These are phyloP conservation scores for Lordiphosa fenestrarum DNA, from an alignment of 2,888 invertebrate genomes.

Conservation along the genomic window DNA sequence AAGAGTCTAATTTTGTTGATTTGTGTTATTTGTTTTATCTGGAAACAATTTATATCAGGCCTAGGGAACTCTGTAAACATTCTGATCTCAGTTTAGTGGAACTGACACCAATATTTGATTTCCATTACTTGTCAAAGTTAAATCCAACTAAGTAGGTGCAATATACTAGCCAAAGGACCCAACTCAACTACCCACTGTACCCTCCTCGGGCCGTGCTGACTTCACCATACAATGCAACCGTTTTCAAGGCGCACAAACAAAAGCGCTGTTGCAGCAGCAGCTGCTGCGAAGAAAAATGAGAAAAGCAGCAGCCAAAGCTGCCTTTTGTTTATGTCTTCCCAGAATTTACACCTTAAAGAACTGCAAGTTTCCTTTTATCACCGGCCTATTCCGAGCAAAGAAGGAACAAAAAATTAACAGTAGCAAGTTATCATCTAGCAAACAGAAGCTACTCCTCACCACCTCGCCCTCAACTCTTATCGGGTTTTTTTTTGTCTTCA, in stretches of 20 bases:
- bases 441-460: constrained; percentile 21
- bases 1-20: too few relatives aligned
- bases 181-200: constrained; percentile 18
- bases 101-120: too few relatives aligned
- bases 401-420: constrained; percentile 33
- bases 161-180: too few relatives aligned
- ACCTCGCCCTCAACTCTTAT: constrained; percentile 41
- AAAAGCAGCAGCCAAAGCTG: constrained; percentile 18
- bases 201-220: constrained; percentile 31
- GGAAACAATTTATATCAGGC: too few relatives aligned
- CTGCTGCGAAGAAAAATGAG: constrained; percentile 22
- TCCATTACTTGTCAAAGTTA: too few relatives aligned
- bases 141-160: too few relatives aligned
- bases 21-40: too few relatives aligned
- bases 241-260: constrained; percentile 62
- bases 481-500: constrained; percentile 50
- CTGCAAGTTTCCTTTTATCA: constrained; percentile 21
- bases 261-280: constrained; percentile 25
- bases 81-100: too few relatives aligned
- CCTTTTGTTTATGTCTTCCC: constrained; percentile 75
- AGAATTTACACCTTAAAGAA: constrained; percentile 77
- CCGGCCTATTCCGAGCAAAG: constrained; percentile 3
- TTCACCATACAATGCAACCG: constrained; percentile 61
- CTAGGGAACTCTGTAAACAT: too few relatives aligned
- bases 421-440: constrained; percentile 49